Conservation (phyloP, 2,888 invertebrate species). For the Thereva unica region DNA sequence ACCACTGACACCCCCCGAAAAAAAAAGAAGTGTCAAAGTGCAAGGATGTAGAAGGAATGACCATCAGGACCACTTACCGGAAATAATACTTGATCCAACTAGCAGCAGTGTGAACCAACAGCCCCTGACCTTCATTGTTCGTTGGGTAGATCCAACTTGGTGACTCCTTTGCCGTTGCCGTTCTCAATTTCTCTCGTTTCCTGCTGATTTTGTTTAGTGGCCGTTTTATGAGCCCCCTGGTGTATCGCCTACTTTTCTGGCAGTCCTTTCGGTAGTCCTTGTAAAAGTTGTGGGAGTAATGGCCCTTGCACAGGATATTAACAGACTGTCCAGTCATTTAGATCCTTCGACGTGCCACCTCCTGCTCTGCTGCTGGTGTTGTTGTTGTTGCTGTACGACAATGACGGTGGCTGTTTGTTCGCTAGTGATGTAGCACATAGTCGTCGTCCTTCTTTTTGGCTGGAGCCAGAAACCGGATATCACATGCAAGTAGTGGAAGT, state of each 20-base stretch:
- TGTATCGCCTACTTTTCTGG: slow-evolving; percentile 14
- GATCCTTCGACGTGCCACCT: slow-evolving; percentile 27
- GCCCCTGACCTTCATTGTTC: slow-evolving; percentile 47
- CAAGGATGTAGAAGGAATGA: slow-evolving; percentile 23
- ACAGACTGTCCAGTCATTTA: slow-evolving; percentile 35
- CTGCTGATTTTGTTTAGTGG: slow-evolving; percentile 25
- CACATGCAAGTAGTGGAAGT: slow-evolving; percentile 1
- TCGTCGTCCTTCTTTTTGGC: background rate
- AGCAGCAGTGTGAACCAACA: slow-evolving; percentile 51
- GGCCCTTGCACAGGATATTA: slow-evolving; percentile 35
- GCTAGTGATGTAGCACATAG: slow-evolving; percentile 19
- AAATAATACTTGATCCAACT: slow-evolving; percentile 51
- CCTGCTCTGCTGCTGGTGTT: slow-evolving; percentile 22
- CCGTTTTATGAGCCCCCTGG: slow-evolving; percentile 28
- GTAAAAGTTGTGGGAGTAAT: slow-evolving; percentile 19
- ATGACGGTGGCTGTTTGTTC: slow-evolving; percentile 14
- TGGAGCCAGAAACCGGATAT: slow-evolving; percentile 11
- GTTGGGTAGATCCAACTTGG: slow-evolving; percentile 37
- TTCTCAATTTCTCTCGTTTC: slow-evolving; percentile 9
- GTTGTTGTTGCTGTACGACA: slow-evolving; percentile 29
- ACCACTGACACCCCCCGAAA: slow-evolving; percentile 6
- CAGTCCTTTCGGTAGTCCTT: slow-evolving; percentile 9
- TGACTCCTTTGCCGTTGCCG: slow-evolving; percentile 16
- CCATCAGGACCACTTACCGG: slow-evolving; percentile 47
- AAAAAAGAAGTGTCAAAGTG: slow-evolving; percentile 19